phyloP scores from a whole-genome alignment of 2,888 invertebrate genomes.

The Andrena haemorrhoa region DNA sequence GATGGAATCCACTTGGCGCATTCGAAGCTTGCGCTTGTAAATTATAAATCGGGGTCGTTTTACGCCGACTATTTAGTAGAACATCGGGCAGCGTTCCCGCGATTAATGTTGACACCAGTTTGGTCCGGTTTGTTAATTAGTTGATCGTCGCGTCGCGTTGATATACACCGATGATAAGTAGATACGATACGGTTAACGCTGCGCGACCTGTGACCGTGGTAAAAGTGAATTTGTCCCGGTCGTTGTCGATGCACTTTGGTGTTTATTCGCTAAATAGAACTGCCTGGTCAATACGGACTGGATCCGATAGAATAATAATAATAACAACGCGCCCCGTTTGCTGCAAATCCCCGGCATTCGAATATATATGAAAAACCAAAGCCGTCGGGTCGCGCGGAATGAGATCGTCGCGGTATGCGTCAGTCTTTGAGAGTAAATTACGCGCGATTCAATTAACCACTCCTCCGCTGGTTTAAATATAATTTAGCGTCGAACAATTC shows the following conservation, averaged over 20 bases:
- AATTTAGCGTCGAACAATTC: slow-evolving; percentile 39
- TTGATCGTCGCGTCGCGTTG: slow-evolving; percentile 53
- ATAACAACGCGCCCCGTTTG: not conserved
- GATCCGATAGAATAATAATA: slow-evolving; percentile 24
- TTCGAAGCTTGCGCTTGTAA: slow-evolving; percentile 41
- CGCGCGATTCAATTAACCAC: slow-evolving; percentile 43
- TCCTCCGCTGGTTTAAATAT: slow-evolving; percentile 44
- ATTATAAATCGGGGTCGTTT: slow-evolving; percentile 50
- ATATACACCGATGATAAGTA: slow-evolving; percentile 29
- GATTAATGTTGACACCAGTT: slow-evolving; percentile 62
- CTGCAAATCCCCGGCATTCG: slow-evolving; percentile 1
- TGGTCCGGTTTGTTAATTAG: slow-evolving; percentile 67
- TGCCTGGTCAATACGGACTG: slow-evolving; percentile 33
- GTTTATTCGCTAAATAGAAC: slow-evolving; percentile 59
- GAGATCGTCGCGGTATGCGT: not conserved
- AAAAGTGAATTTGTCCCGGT: slow-evolving; percentile 65
- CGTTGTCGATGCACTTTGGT: slow-evolving; percentile 37
- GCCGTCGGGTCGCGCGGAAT: not conserved
- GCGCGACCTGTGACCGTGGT: slow-evolving; percentile 21
- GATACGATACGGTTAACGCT: slow-evolving; percentile 11
- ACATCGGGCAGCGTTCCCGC: slow-evolving; percentile 50
- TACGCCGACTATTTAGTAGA: slow-evolving; percentile 7
- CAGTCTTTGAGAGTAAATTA: slow-evolving; percentile 40
- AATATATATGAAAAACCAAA: slow-evolving; percentile 22
- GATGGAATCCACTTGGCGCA: slow-evolving; percentile 16